These are phyloP conservation scores for Zhuqinia jingwanae DNA, from an alignment of 2,888 invertebrate species.

Conservation along the genomic window DNA sequence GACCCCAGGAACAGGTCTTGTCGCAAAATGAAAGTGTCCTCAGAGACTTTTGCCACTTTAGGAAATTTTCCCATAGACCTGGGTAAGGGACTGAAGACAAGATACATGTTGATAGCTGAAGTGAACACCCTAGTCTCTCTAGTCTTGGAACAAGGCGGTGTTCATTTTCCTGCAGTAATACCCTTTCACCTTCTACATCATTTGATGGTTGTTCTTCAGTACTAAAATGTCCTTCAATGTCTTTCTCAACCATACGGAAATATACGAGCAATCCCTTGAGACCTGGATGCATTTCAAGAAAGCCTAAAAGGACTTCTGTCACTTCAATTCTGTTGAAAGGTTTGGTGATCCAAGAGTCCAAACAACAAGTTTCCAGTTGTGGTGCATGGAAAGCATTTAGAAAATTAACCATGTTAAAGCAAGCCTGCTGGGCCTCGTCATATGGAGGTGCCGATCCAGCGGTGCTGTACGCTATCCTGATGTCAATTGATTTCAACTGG, in stretches of 20 bases:
- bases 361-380: constrained; percentile 6
- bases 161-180: not conserved
- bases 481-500: constrained; percentile 42
- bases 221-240: not conserved
- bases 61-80: constrained; percentile 31
- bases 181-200: no score
- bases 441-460: not conserved
- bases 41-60: constrained; percentile 33
- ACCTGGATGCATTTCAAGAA: constrained; percentile 1
- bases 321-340: constrained; percentile 16
- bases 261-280: constrained; percentile 24
- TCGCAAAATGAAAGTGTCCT: constrained; percentile 50
- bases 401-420: constrained; percentile 45
- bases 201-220: no score
- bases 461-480: constrained; percentile 36
- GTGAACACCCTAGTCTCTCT: not conserved
- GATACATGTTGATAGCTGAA: constrained; percentile 33
- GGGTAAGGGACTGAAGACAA: constrained; percentile 25
- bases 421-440: constrained; percentile 19
- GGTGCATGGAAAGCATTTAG: not conserved
- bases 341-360: constrained; percentile 39
- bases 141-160: not conserved
- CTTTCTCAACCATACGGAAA: constrained; percentile 18
- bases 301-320: not conserved
- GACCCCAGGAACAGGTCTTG: constrained; percentile 38